Base-by-base conservation (phyloP, 2,113 vertebrate genomes). In the Genyomyrus donnyi region DNA sequence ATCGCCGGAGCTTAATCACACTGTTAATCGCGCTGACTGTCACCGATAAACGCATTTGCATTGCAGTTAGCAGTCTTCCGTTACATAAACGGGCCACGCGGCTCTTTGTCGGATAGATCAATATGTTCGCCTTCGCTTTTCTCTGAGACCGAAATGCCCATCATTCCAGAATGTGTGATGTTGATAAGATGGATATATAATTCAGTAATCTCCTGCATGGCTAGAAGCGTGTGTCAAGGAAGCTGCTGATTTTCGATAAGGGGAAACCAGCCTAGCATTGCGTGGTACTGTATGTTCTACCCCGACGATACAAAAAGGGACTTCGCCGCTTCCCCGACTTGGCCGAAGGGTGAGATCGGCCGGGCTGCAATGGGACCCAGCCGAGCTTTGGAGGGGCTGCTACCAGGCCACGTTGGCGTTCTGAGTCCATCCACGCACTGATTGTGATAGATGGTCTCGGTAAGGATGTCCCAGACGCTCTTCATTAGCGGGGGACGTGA, bases 381-480 rank as follows among this genome's bases (percentile, higher is more conserved):
- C 45, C 1, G 80, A 85, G 42, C 45, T 6, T 17, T 24, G 77
- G 15, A 5, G 31, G 77, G 15, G 15, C 15, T 3, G 77, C 13
- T 21, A 2, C 2, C 6, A 19, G 0, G 2, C 35, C 17, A 35
- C 19, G 39, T 45, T 17, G 17, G 17, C 5, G 19, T 21, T 19
- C 35, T 45, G 13, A 21, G 77, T 83, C 21, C 45, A 21, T 48
- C 39, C 83, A 48, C 3, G 45, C 15, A 42, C 21, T 24, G 21
- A 85, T 83, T 21, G 90, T 94, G 94, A 94, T 93, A 93, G 93
- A 94, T 94, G 88, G 92, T 90, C 92, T 93, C 91, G 91, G 91
- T 93, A 85, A 86, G 88, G 77, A 92, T 13, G 35, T 89, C 91
- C 90, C 91, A 94, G 93, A 94, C 92, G 90, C 89, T 92, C 91